phyloP scores from a whole-genome alignment of 2,888 invertebrate species.

The Odiellus spinosus region DNA sequence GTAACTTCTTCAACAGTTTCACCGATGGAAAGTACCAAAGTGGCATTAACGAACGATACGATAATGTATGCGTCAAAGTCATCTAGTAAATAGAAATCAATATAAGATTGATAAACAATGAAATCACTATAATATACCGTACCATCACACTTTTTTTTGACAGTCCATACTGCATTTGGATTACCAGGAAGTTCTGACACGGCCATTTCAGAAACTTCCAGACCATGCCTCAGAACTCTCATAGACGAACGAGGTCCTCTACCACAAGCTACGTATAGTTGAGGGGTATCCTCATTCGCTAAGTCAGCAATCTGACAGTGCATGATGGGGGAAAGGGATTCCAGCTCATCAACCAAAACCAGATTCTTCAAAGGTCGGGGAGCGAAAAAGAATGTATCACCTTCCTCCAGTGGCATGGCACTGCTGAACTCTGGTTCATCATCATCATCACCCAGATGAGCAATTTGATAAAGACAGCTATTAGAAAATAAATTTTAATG shows the following conservation, averaged over 20 bases:
- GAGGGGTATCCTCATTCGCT: constrained; percentile 97
- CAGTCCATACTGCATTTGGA: constrained; percentile 99
- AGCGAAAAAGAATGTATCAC: constrained; percentile 97
- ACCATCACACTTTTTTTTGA: constrained; percentile 91
- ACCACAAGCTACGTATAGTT: constrained; percentile 90
- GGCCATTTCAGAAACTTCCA: constrained; percentile 98
- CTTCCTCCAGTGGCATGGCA: constrained; percentile 94
- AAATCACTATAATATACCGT: constrained; percentile 31
- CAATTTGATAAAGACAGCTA: constrained; percentile 94
- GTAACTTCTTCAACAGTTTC: constrained; percentile 99
- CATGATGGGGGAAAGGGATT: constrained; percentile 83
- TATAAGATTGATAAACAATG: constrained; percentile 3
- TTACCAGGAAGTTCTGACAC: constrained; percentile 98
- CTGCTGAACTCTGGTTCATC: constrained; percentile 98
- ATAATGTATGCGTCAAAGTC: constrained; percentile 98
- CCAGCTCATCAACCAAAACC: constrained; percentile 90
- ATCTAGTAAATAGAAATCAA: constrained; percentile 43
- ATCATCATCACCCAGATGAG: constrained; percentile 97
- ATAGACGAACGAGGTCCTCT: constrained; percentile 86
- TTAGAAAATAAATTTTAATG: constrained; percentile 25
- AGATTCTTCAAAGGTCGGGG: constrained; percentile 83
- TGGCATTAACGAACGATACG: constrained; percentile 97
- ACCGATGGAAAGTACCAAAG: constrained; percentile 94
- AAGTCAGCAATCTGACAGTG: constrained; percentile 71
- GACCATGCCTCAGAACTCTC: constrained; percentile 81